phyloP scores from a whole-genome alignment of 2,888 invertebrate species.

The Pseudoips prasinana region DNA sequence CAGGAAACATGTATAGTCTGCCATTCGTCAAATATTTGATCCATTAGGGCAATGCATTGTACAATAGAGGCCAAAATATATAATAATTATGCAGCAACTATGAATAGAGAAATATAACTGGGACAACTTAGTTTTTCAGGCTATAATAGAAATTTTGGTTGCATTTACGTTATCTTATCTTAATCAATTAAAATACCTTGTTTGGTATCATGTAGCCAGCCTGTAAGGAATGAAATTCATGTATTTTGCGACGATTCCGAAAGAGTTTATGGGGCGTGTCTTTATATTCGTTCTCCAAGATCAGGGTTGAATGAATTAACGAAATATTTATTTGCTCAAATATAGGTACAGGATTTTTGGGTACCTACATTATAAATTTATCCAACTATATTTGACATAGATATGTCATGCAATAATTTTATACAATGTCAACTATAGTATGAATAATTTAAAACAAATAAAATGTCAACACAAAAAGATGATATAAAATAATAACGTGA shows the following conservation, averaged over 20 bases:
- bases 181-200: constrained; percentile 22
- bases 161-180: constrained; percentile 4
- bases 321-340: no score
- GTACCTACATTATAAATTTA: no score
- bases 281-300: constrained; percentile 14
- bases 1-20: constrained; percentile 11
- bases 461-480: no score
- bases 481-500: no score
- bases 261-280: constrained; percentile 20
- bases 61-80: constrained; percentile 25
- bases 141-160: neutral
- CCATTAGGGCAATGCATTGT: constrained; percentile 24
- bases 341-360: no score
- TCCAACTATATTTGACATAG: constrained; percentile 19
- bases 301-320: constrained; percentile 3
- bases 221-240: constrained; percentile 19
- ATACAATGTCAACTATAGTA: no score
- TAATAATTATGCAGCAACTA: constrained; percentile 23
- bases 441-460: no score
- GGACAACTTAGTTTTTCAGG: constrained; percentile 22
- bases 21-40: constrained; percentile 23
- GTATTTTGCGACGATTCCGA: constrained; percentile 26
- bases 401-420: constrained; percentile 11
- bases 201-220: constrained; percentile 6
- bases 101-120: constrained; percentile 23